These are phyloP conservation scores for Phenacoccus solenopsis DNA, from an alignment of 1,140 invertebrate genomes.

Conservation along the genomic window DNA sequence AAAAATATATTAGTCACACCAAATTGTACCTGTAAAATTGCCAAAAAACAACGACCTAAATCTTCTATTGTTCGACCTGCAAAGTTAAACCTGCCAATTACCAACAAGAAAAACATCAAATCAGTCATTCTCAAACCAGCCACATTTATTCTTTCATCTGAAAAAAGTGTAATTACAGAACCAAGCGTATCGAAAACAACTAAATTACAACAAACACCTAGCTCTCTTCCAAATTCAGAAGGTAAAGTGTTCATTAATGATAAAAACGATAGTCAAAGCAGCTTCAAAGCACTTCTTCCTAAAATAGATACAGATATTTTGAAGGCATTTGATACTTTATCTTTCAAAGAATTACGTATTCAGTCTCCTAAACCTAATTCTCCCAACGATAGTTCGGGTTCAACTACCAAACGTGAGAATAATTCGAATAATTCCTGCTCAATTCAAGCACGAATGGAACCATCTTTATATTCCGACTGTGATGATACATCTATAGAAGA, in stretches of 20 bases:
- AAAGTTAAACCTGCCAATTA: neutral
- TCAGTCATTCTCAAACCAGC: neutral
- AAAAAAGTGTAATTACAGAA: neutral
- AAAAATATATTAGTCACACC: neutral
- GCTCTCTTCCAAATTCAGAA: neutral
- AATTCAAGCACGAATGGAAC: neutral
- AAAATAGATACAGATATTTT: neutral
- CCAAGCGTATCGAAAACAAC: neutral
- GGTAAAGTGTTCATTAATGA: neutral
- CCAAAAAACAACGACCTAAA: neutral
- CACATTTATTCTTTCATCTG: neutral
- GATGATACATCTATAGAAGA: slow-evolving; percentile 71
- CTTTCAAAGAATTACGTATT: neutral
- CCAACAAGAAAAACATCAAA: neutral
- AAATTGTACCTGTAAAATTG: neutral
- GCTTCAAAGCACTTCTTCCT: neutral
- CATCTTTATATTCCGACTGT: slow-evolving; percentile 29
- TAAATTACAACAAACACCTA: neutral
- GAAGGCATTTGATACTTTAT: slow-evolving; percentile 3
- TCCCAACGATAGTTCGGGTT: neutral
- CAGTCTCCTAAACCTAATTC: neutral
- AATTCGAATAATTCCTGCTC: neutral
- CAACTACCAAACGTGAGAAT: neutral
- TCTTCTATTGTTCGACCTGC: neutral
- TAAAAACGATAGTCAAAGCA: neutral